A percentile compares a stretch with the other conserved stretches of the same genome.
phyloP scores from a whole-genome alignment of 2,797 vertebrate species.

The Galago senegalensis region DNA sequence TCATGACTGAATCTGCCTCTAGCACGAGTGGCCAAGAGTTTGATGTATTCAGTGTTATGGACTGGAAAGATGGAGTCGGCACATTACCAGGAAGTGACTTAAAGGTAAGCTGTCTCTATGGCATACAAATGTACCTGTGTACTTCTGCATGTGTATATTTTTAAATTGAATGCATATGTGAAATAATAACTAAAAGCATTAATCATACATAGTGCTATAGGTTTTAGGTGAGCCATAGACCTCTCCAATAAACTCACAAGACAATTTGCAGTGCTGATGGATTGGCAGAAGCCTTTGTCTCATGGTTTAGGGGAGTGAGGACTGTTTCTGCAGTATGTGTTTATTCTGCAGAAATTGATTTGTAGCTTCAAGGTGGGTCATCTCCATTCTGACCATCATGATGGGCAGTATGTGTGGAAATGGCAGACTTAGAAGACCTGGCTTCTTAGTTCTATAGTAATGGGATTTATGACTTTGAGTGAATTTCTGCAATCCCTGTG shows the following conservation, averaged over 20 bases:
- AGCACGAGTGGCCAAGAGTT: constrained; percentile 92
- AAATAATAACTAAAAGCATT: constrained; percentile 48
- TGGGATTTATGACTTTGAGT: constrained; percentile 7
- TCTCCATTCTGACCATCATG: neutral
- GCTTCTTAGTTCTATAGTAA: constrained; percentile 17
- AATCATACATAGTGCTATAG: neutral
- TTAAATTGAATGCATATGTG: neutral
- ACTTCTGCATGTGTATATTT: neutral
- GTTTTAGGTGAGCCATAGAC: neutral
- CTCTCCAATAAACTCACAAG: neutral
- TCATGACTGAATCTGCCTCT: constrained; percentile 91
- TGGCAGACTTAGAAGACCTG: neutral
- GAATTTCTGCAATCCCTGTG: neutral
- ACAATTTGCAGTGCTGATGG: neutral
- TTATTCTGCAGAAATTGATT: constrained; percentile 20
- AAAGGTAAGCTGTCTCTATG: constrained; percentile 89
- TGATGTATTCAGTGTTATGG: constrained; percentile 94
- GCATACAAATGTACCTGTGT: neutral
- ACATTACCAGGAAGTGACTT: constrained; percentile 93
- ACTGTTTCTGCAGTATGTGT: neutral
- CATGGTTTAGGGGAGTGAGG: neutral
- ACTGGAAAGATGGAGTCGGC: constrained; percentile 94
- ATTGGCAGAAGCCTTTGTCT: constrained; percentile 5
- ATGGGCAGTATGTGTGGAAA: neutral
- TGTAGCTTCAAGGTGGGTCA: neutral